These are phyloP conservation scores for Tanypteryx hageni DNA, from an alignment of 2,888 invertebrate genomes.

Conservation along the genomic window DNA sequence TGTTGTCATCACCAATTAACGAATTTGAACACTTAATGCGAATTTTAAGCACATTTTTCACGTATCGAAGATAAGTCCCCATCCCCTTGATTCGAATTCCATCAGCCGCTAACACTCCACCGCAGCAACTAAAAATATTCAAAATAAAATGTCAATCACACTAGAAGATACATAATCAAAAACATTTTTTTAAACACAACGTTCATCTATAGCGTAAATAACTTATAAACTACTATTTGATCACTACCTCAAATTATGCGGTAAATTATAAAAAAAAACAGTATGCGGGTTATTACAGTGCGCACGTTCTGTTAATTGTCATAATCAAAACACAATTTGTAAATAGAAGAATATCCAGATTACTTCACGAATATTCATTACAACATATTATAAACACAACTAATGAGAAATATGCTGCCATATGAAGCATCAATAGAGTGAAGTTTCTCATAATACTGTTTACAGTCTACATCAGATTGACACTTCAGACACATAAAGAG, in stretches of 20 bases:
- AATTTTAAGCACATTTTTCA: constrained; percentile 36
- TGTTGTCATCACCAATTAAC: constrained; percentile 37
- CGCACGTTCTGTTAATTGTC: neutral
- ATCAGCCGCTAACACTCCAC: constrained; percentile 14
- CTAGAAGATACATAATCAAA: neutral
- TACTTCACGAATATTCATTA: no score
- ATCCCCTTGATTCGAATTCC: constrained; percentile 50
- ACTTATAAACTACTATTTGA: no score
- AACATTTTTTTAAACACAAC: neutral
- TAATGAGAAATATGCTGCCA: no score
- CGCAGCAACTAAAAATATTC: constrained; percentile 9
- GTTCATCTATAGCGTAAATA: neutral
- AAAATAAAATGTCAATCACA: neutral
- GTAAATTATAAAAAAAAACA: no score
- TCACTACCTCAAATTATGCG: no score
- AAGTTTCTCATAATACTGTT: neutral
- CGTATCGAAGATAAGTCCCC: constrained; percentile 30
- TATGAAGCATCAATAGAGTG: neutral
- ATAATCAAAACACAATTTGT: neutral
- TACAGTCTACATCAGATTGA: neutral
- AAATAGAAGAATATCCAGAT: neutral
- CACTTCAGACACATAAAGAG: neutral
- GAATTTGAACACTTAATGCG: neutral
- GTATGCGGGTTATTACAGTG: no score
- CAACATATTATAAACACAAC: no score